Percentiles rank a stretch among this genome's conserved stretches.
Evolutionary conservation across 2,797 vertebrate species (phyloP).

Genomic region (Hylomyscus alleni): DNA sequence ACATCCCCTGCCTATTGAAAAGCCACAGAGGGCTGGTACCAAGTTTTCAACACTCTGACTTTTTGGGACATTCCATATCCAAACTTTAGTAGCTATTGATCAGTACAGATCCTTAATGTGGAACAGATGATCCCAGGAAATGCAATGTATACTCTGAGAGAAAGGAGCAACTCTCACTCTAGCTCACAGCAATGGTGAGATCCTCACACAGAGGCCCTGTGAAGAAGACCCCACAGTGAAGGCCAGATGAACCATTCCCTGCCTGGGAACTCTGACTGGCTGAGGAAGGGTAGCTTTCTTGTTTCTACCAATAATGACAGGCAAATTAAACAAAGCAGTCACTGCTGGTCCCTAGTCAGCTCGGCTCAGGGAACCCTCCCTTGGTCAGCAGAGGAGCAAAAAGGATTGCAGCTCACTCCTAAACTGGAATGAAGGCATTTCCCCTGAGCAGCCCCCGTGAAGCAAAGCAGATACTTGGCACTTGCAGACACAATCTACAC

Average conservation of each 20-base stretch:
- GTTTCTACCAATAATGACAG: not conserved
- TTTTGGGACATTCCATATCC: not conserved
- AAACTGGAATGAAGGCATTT: not conserved
- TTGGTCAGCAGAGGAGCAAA: not conserved
- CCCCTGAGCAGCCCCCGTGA: not conserved
- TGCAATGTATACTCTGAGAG: not conserved
- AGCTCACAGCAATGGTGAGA: no score
- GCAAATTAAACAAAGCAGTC: not conserved
- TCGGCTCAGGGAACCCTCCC: not conserved
- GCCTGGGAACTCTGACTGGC: fast-evolving
- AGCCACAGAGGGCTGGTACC: not conserved
- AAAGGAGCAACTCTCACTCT: no score
- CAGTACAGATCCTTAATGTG: not conserved
- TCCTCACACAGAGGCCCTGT: fast-evolving
- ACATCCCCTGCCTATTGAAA: no score
- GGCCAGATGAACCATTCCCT: not conserved
- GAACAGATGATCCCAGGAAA: not conserved
- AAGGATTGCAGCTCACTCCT: not conserved
- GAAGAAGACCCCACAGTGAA: fast-evolving
- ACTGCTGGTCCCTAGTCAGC: fast-evolving
- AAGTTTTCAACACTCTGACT: not conserved
- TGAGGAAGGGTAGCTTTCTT: not conserved
- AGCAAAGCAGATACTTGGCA: not conserved
- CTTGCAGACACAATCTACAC: not conserved
- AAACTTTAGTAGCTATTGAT: not conserved